Percentiles rank a stretch among this genome's conserved stretches.
These are phyloP conservation scores for Zapornia atra DNA, from an alignment of 2,113 vertebrate species.

Conservation along the genomic window DNA sequence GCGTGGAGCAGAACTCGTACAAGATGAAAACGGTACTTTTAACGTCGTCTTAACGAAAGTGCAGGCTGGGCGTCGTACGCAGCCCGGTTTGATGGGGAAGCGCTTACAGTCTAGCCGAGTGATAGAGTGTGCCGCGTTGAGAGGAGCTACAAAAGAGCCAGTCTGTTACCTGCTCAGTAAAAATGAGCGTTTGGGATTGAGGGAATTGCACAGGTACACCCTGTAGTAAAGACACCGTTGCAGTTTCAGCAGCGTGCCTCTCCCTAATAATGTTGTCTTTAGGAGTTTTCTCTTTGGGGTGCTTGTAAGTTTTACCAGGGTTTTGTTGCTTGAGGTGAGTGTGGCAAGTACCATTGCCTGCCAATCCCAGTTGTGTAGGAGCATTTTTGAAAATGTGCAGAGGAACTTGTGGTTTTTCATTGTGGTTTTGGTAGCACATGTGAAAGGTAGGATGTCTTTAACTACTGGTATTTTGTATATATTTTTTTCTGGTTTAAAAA, in stretches of 20 bases:
- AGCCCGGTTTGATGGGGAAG: neutral
- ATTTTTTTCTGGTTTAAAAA: neutral
- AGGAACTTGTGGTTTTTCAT: neutral
- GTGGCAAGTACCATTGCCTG: fast-evolving
- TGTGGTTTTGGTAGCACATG: fast-evolving
- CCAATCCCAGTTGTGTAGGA: fast-evolving
- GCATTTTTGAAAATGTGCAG: fast-evolving
- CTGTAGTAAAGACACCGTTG: fast-evolving
- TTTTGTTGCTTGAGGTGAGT: neutral
- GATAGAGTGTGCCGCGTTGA: fast-evolving
- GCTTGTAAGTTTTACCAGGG: no score
- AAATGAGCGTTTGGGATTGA: fast-evolving
- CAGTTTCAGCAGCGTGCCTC: fast-evolving
- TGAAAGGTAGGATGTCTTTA: neutral
- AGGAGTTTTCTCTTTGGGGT: no score
- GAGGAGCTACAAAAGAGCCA: fast-evolving
- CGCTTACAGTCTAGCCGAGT: fast-evolving
- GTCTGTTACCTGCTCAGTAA: fast-evolving
- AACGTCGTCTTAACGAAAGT: fast-evolving
- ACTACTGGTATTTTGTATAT: fast-evolving
- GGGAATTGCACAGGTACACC: fast-evolving
- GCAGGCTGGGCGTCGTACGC: fast-evolving
- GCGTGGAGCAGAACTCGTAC: neutral
- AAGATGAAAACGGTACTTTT: conserved; percentile 52
- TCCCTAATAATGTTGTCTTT: fast-evolving